A percentile compares a stretch with the other conserved stretches of the same genome.
Conservation (phyloP, 2,113 vertebrate genomes). For the Corythornis cristatus region DNA sequence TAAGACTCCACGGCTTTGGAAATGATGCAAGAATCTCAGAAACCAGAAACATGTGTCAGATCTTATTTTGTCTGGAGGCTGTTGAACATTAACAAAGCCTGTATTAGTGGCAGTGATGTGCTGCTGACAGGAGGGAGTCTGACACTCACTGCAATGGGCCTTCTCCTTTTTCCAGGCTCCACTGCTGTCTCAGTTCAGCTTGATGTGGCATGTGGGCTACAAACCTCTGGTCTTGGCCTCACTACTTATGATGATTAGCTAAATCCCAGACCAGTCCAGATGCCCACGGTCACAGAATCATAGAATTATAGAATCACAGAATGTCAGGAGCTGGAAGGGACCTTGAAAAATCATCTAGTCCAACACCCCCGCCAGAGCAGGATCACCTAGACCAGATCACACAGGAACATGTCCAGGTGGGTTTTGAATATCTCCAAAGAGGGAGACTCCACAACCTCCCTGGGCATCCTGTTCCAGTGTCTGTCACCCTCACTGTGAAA, state of each 20-base stretch:
- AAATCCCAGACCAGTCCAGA: not conserved
- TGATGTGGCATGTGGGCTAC: not conserved
- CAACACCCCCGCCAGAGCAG: too few relatives aligned
- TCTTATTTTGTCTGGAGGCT: not conserved
- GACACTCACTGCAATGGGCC: fast-evolving
- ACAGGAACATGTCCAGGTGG: too few relatives aligned
- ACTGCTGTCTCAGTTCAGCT: not conserved
- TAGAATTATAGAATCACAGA: too few relatives aligned
- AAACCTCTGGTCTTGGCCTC: not conserved
- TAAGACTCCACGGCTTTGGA: not conserved
- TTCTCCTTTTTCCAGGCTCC: not conserved
- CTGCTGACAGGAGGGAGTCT: not conserved
- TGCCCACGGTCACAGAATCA: not conserved
- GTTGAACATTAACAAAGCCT: not conserved
- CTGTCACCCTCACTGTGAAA: too few relatives aligned
- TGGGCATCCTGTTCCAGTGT: too few relatives aligned
- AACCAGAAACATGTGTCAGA: not conserved
- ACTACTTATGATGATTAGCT: fast-evolving
- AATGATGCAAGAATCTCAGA: not conserved
- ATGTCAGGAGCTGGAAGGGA: too few relatives aligned
- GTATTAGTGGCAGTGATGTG: not conserved
- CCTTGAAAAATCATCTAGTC: too few relatives aligned
- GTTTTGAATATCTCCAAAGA: too few relatives aligned
- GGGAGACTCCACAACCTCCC: too few relatives aligned
- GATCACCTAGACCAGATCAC: too few relatives aligned